These are phyloP conservation scores for Eptesicus fuscus DNA, from an alignment of 2,113 vertebrate genomes.

Conservation along the genomic window DNA sequence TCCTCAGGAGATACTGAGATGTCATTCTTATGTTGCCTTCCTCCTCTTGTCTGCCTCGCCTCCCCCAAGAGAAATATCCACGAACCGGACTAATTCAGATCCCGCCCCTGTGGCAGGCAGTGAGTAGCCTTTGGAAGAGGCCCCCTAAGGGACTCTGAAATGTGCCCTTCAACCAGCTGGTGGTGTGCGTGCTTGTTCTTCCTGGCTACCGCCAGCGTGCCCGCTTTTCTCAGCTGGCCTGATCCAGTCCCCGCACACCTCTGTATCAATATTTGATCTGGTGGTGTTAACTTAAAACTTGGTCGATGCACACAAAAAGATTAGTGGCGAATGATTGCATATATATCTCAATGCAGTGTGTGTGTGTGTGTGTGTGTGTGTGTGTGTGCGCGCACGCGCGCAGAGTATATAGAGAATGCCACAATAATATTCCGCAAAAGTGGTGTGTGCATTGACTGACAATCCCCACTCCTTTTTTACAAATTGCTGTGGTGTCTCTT, in stretches of 20 bases:
- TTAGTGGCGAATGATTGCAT: background rate
- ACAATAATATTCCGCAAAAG: background rate
- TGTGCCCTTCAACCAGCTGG: background rate
- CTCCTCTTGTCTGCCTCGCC: background rate
- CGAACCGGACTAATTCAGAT: background rate
- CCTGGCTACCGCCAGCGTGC: rapidly evolving
- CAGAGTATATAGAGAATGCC: background rate
- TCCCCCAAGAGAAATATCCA: background rate
- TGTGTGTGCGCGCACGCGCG: background rate
- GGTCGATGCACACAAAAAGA: background rate
- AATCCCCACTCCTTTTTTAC: background rate
- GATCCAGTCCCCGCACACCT: rapidly evolving
- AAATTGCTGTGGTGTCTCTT: no score
- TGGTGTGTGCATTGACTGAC: background rate
- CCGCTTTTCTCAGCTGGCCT: background rate
- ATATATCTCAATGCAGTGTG: background rate
- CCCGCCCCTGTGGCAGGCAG: rapidly evolving
- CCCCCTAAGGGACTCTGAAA: rapidly evolving
- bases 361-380: background rate
- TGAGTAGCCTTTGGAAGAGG: background rate
- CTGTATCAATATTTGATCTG: background rate
- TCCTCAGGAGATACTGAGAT: background rate
- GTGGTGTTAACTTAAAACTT: background rate
- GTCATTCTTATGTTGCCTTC: rapidly evolving
- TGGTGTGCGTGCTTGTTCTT: background rate